These are phyloP conservation scores for Baronia brevicornis DNA, from an alignment of 2,888 invertebrate species.

Conservation along the genomic window DNA sequence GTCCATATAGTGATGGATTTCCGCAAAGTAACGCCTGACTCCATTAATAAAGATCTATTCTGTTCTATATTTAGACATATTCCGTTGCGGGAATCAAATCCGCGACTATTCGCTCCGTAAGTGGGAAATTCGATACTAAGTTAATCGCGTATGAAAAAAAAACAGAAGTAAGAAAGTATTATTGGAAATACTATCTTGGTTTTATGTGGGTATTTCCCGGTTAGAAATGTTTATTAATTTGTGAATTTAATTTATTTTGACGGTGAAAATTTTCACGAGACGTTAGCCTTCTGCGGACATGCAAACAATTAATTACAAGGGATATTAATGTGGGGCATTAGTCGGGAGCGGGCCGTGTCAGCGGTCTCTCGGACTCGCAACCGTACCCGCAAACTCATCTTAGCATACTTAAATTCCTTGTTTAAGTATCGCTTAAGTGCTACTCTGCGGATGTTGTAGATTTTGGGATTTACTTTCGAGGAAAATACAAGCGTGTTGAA, in stretches of 20 bases:
- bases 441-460: slow-evolving; percentile 13
- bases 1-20: no score
- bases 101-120: no score
- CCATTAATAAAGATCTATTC: no score
- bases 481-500: no score
- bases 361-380: slow-evolving; percentile 29
- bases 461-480: slow-evolving; percentile 15
- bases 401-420: slow-evolving; percentile 15
- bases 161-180: no score
- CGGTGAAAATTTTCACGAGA: slow-evolving; percentile 49
- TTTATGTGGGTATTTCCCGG: background rate
- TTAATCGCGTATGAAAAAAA: no score
- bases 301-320: slow-evolving; percentile 74
- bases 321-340: slow-evolving; percentile 73
- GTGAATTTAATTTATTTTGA: slow-evolving; percentile 50
- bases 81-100: no score
- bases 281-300: slow-evolving; percentile 63
- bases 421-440: slow-evolving; percentile 15
- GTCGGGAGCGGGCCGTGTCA: slow-evolving; percentile 60
- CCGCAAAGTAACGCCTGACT: no score
- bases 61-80: no score
- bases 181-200: no score
- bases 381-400: slow-evolving; percentile 15
- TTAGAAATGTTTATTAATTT: slow-evolving; percentile 8
- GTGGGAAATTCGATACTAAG: no score